Evolutionary conservation across 2,888 invertebrate species (phyloP).

Genomic region (Leucophenga maculata): DNA sequence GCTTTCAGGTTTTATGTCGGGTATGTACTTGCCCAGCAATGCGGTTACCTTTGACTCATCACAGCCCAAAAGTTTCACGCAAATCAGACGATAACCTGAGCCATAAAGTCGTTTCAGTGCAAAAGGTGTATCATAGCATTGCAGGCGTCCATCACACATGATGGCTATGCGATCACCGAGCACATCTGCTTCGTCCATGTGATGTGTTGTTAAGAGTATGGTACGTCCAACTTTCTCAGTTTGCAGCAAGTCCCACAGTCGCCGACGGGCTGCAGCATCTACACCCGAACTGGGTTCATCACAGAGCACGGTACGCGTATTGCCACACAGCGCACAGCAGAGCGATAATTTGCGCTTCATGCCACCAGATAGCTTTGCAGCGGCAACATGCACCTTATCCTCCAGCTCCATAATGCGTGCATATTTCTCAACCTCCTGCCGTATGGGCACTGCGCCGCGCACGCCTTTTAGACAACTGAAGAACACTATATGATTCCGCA

Average conservation of each 20-base stretch:
- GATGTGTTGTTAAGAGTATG: slow-evolving; percentile 85
- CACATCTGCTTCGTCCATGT: slow-evolving; percentile 91
- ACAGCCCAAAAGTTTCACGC: slow-evolving; percentile 73
- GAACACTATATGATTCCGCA: slow-evolving; percentile 85
- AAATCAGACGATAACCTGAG: slow-evolving; percentile 82
- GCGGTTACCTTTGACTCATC: slow-evolving; percentile 73
- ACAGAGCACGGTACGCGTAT: slow-evolving; percentile 79
- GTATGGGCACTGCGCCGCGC: slow-evolving; percentile 71
- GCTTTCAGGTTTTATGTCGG: slow-evolving; percentile 77
- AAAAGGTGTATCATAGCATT: slow-evolving; percentile 84
- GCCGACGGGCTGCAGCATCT: slow-evolving; percentile 85
- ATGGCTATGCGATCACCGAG: slow-evolving; percentile 89
- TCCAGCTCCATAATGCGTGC: slow-evolving; percentile 77
- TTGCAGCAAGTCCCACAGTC: slow-evolving; percentile 85
- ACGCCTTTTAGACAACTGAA: slow-evolving; percentile 82
- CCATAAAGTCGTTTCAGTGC: slow-evolving; percentile 86
- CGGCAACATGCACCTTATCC: slow-evolving; percentile 76
- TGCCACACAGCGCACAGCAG: slow-evolving; percentile 82
- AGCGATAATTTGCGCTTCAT: slow-evolving; percentile 83
- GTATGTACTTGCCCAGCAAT: slow-evolving; percentile 77
- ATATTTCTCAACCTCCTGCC: slow-evolving; percentile 77
- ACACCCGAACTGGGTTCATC: slow-evolving; percentile 87
- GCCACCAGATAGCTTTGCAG: slow-evolving; percentile 79
- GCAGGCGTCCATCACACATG: slow-evolving; percentile 83
- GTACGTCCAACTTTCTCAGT: slow-evolving; percentile 81